A percentile compares a stretch with the other conserved stretches of the same genome.
phyloP scores from a whole-genome alignment of 2,888 invertebrate genomes.

The Brachypalpus laphriformis region DNA sequence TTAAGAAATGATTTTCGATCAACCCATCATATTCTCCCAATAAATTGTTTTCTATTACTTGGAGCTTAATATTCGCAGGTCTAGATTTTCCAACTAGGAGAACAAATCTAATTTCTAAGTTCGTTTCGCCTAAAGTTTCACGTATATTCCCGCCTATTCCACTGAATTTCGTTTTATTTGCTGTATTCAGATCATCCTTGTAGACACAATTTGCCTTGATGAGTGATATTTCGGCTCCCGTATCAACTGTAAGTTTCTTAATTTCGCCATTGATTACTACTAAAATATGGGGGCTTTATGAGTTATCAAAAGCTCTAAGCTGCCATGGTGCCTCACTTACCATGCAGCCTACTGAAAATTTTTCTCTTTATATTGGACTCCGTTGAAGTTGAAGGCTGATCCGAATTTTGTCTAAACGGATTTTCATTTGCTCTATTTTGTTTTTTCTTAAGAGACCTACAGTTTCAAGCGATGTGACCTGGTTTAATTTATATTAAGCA shows the following conservation, averaged over 20 bases:
- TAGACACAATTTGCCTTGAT: constrained; percentile 28
- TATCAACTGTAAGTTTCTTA: constrained; percentile 7
- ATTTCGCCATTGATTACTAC: neutral
- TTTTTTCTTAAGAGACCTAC: constrained; percentile 11
- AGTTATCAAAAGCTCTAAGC: constrained; percentile 20
- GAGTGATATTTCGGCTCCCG: constrained; percentile 19
- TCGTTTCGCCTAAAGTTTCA: constrained; percentile 8
- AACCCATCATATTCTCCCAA: too few species aligned
- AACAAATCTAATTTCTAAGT: neutral
- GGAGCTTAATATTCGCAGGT: neutral
- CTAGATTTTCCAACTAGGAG: neutral
- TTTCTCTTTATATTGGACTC: neutral
- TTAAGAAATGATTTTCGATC: too few species aligned
- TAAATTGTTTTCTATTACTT: constrained; percentile 5
- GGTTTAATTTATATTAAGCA: neutral
- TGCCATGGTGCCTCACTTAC: constrained; percentile 8
- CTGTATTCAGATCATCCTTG: constrained; percentile 8
- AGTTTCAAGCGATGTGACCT: constrained; percentile 16
- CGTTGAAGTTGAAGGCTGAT: constrained; percentile 5
- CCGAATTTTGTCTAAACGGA: neutral
- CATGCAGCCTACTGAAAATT: constrained; percentile 19
- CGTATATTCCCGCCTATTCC: constrained; percentile 1
- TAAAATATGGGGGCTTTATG: neutral
- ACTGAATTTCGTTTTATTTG: constrained; percentile 10
- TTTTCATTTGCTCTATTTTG: neutral